Evolutionary conservation across 2,113 vertebrate genomes (phyloP).

Genomic region (Brachyhypopomus occidentalis): DNA sequence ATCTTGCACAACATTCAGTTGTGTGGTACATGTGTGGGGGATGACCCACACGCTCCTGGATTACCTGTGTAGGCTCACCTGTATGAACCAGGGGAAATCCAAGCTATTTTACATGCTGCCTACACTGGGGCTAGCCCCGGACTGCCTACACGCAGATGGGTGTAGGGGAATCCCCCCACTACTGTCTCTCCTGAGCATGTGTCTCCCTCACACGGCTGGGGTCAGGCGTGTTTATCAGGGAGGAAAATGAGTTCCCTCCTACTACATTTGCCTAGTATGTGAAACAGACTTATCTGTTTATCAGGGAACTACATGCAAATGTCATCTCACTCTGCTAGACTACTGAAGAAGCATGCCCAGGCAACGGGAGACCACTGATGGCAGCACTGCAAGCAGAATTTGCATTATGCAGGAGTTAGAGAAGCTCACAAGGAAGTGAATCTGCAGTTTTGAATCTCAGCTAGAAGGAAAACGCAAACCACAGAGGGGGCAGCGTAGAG

Average conservation of each 20-base stretch:
- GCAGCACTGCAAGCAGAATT: constrained; percentile 33
- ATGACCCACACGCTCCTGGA: constrained; percentile 16
- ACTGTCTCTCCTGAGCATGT: constrained; percentile 32
- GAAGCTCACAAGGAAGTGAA: constrained; percentile 29
- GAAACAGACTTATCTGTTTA: constrained; percentile 18
- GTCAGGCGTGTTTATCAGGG: constrained; percentile 15
- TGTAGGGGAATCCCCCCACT: constrained; percentile 61
- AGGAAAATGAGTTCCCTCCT: constrained; percentile 55
- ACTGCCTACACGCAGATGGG: constrained; percentile 31
- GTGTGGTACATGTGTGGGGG: constrained; percentile 19
- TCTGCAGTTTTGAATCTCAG: constrained; percentile 6
- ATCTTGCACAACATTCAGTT: background rate
- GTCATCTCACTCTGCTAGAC: background rate
- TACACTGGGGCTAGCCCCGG: constrained; percentile 43
- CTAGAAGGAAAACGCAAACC: constrained; percentile 31
- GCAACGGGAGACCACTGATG: background rate
- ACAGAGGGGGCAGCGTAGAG: background rate
- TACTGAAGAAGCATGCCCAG: constrained; percentile 27
- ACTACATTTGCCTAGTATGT: constrained; percentile 48
- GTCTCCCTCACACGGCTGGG: constrained; percentile 48
- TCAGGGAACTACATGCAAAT: constrained; percentile 69
- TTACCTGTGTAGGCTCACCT: constrained; percentile 31
- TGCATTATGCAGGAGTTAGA: constrained; percentile 29
- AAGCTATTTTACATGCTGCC: constrained; percentile 66
- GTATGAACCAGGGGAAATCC: constrained; percentile 65